These are phyloP conservation scores for Tetraneura akinire DNA, from an alignment of 1,140 invertebrate genomes.

Conservation along the genomic window DNA sequence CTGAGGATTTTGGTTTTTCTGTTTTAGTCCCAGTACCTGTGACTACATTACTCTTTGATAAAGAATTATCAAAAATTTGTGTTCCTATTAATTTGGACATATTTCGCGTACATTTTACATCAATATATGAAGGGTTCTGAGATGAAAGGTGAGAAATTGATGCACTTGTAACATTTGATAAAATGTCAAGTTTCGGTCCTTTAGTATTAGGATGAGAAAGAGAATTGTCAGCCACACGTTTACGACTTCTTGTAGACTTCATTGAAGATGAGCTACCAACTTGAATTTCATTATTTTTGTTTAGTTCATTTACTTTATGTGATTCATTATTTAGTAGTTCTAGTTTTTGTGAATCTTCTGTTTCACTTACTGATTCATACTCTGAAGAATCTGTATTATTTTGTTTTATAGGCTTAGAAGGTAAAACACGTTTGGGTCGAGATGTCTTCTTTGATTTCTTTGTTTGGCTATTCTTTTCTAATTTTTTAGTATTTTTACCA, in stretches of 20 bases:
- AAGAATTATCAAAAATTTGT: constrained; percentile 23
- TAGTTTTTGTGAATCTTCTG: background rate
- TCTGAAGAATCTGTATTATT: constrained; percentile 16
- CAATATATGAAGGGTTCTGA: background rate
- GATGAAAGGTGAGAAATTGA: background rate
- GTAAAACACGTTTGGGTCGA: constrained; percentile 12
- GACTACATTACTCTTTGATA: background rate
- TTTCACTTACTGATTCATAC: constrained; percentile 1
- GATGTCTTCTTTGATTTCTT: constrained; percentile 7
- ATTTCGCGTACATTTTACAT: constrained; percentile 3
- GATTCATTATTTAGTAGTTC: too few species aligned
- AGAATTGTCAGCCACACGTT: background rate
- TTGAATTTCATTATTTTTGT: background rate
- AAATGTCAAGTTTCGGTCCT: constrained; percentile 9
- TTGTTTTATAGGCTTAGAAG: constrained; percentile 1
- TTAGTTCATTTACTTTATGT: background rate
- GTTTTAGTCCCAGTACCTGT: background rate
- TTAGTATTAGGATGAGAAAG: background rate
- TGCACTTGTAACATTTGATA: background rate
- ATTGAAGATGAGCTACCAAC: background rate
- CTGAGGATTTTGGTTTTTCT: background rate
- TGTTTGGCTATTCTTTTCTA: background rate
- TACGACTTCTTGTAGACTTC: constrained; percentile 18
- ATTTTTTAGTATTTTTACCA: background rate
- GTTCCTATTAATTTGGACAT: background rate